These are phyloP conservation scores for Hipparchia sbordonii DNA, from an alignment of 2,888 invertebrate species.

Conservation along the genomic window DNA sequence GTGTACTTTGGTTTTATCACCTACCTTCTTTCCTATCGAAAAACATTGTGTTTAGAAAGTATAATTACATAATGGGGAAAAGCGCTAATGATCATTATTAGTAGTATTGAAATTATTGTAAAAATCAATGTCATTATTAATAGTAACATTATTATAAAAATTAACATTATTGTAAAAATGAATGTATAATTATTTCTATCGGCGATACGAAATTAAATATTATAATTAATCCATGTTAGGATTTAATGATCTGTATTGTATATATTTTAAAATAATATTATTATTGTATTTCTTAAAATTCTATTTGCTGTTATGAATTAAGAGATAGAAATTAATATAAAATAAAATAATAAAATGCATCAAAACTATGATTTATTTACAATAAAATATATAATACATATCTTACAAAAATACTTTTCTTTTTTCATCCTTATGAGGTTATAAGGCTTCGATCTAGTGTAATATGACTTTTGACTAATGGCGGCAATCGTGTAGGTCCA, in stretches of 20 bases:
- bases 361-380: conserved; percentile 2
- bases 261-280: conserved; percentile 1
- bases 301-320: conserved; percentile 17
- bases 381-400: neutral
- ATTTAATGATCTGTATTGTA: neutral
- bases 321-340: conserved; percentile 10
- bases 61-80: conserved; percentile 66
- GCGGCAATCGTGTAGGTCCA: no score
- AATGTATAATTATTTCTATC: conserved; percentile 19
- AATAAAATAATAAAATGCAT: neutral
- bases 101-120: conserved; percentile 46
- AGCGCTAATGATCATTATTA: conserved; percentile 77
- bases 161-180: conserved; percentile 41
- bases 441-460: no score
- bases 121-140: conserved; percentile 53
- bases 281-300: conserved; percentile 9
- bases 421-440: neutral
- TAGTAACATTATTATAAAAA: conserved; percentile 40
- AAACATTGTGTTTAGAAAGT: conserved; percentile 24
- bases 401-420: neutral
- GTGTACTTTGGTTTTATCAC: neutral
- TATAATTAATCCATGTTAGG: conserved; percentile 1
- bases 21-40: conserved; percentile 6
- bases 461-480: no score
- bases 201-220: conserved; percentile 5